Percentiles rank a stretch among this genome's conserved stretches.
Conservation (phyloP, 2,797 vertebrate genomes). For the Neopelma chrysocephalum region DNA sequence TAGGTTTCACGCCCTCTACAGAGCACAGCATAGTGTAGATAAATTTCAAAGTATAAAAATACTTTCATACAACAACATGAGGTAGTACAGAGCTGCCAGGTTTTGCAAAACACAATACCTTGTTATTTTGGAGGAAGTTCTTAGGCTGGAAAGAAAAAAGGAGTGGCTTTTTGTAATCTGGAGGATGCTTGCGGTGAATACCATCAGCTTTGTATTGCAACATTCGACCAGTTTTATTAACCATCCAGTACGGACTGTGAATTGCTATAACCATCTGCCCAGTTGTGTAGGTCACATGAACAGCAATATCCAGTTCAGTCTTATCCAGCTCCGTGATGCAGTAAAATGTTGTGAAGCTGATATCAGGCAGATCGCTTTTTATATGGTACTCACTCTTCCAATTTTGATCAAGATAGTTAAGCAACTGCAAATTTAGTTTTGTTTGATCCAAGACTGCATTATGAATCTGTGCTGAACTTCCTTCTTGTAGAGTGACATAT, state of each 20-base stretch:
- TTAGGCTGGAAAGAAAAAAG: slow-evolving; percentile 97
- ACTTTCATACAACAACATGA: not conserved
- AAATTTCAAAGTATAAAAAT: slow-evolving; percentile 3
- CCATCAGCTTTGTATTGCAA: slow-evolving; percentile 98
- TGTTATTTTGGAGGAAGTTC: slow-evolving; percentile 93
- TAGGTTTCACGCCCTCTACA: not conserved
- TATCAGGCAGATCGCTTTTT: slow-evolving; percentile 85
- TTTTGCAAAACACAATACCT: slow-evolving; percentile 76
- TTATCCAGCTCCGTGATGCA: slow-evolving; percentile 78
- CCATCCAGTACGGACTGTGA: slow-evolving; percentile 97
- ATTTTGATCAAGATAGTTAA: slow-evolving; percentile 89
- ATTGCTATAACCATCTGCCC: slow-evolving; percentile 87
- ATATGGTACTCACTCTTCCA: slow-evolving; percentile 88
- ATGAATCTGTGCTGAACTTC: slow-evolving; percentile 88
- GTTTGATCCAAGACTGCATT: slow-evolving; percentile 87
- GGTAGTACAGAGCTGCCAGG: not conserved
- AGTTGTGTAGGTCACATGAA: slow-evolving; percentile 86
- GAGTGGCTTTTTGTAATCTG: slow-evolving; percentile 90
- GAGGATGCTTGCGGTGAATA: slow-evolving; percentile 94
- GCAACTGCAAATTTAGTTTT: slow-evolving; percentile 82
- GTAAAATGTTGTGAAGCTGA: slow-evolving; percentile 88
- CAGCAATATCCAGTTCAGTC: slow-evolving; percentile 89
- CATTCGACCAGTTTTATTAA: slow-evolving; percentile 93
- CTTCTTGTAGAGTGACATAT: slow-evolving; percentile 78
- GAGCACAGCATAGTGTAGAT: not conserved